Base-by-base conservation (phyloP, 2,797 vertebrate genomes). In the Decapterus maruadsi region DNA sequence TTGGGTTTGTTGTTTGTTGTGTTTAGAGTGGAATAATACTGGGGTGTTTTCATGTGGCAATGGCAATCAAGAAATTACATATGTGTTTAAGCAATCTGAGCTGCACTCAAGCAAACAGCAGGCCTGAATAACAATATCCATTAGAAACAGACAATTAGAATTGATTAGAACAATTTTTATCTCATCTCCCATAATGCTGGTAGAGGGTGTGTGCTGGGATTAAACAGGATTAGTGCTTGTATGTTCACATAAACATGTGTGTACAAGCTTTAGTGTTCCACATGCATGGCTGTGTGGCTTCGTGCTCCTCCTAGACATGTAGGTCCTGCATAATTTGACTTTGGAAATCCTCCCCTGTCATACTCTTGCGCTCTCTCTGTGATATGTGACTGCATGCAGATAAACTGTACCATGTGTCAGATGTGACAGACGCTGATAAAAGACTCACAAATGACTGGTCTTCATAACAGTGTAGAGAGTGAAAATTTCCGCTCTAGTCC, bases 351-450 rank as follows among this genome's bases (percentile, higher is more conserved):
- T 68, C 62, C 50, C 76, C 82, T 72, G 51, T 86, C 87, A 84
- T 73, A 83, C 43, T 48, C 16, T 50, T 31, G 29, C 34, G 8
- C 72, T 73, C 74, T 68, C 80, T 62, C 43, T 70, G 64, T 81
- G 75, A 90, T 75, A 76, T 80, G 82, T 68, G 82, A 87, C 80
- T 80, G 82, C 84, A 81, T 84, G 84, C 90, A 88, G 93, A 93
- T 92, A 90, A 93, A 90, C 76, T 85, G 62, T 31, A 60, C 81
- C 40, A 62, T 29, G 72, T 62, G 82, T 92, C 89, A 88, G 78
- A 89, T 84, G 82, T 90, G 93, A 93, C 93, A 90, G 87, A 80
- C 58, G 69, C 87, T 89, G 93, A 95, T 94, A 94, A 92, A 92
- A 88, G 22, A 55, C 81, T 88, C 82, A 84, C 80, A 88, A 89